Evolutionary conservation across 2,113 vertebrate genomes (phyloP).

Genomic region (Neolamprologus caudopunctatus): DNA sequence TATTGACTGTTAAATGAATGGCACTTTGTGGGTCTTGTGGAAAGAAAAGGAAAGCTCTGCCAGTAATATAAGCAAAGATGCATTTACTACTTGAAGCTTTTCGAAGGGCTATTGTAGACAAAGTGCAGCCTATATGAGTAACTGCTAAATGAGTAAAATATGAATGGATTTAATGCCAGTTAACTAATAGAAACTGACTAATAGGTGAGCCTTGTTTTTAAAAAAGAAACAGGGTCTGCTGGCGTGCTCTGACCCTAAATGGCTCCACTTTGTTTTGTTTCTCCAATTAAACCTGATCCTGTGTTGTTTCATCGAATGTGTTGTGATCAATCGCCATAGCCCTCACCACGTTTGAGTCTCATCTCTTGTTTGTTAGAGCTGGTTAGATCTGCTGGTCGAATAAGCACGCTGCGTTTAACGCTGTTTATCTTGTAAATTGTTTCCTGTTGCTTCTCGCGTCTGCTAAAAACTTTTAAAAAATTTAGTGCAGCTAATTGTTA

Average conservation of each 20-base stretch:
- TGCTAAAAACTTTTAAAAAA: neutral
- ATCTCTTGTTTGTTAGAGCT: neutral
- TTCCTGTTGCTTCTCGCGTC: neutral
- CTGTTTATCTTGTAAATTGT: neutral
- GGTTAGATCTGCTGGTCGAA: neutral
- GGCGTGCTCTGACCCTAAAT: neutral
- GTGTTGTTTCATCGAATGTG: neutral
- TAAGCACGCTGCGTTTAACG: neutral
- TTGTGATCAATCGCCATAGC: neutral
- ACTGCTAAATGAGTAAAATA: neutral
- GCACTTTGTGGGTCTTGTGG: neutral
- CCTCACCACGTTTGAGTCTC: neutral
- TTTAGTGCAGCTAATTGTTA: neutral
- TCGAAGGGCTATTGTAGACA: neutral
- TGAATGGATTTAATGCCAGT: neutral
- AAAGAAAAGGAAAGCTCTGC: neutral
- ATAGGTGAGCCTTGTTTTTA: neutral
- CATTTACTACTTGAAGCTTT: neutral
- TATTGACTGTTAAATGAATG: constrained; percentile 11
- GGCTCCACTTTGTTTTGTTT: neutral
- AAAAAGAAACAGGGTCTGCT: neutral
- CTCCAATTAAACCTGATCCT: constrained; percentile 7
- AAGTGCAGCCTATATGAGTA: neutral
- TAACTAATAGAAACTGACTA: neutral
- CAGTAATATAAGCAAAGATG: neutral